Base-by-base conservation (phyloP, 2,888 invertebrate genomes). In the Alviniconcha strummeri region DNA sequence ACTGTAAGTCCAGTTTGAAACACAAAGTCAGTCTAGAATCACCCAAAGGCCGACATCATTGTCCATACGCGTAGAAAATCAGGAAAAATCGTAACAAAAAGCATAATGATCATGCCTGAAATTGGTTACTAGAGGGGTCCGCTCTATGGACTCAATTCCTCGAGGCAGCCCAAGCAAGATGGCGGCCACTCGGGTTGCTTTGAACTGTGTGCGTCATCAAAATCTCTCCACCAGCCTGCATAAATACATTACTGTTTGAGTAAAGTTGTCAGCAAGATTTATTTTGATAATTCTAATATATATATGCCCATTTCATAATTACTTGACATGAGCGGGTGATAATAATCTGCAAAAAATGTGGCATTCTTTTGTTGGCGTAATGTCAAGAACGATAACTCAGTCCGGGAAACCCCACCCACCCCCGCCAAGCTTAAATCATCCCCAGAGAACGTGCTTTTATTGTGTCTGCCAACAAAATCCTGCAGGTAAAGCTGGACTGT, bases 81-180 rank as follows among this genome's bases (percentile, higher is more conserved):
- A 90, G 84, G 88, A 89, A 91, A 90, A 89, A 89, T 89, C 89
- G 88, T 88, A 90, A 90, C 91, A 92, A 92, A 92, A 92, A 92
- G 91, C 92, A 92, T 92, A 91, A 92, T 92, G 92, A 92, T 90
- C 92, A 90, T 91, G 91, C 91, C 90, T 88, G 89, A 88, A 90
- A 92, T 91, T 91, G 87, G 87, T 85, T 87, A 86, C 90, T 89
- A 92, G 90, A 91, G 92, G 92, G 92, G 89, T 91, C 84, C 79
- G 78, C 80, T 85, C 87, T 87, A 91, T 91, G 89, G 89, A 84
- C 83, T 85, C 88, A 90, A 88, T 90, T 86, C 85, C 89, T 87
- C 89, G 89, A 87, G 86, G 86, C 84, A 87, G 88, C 88, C 89
- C 89, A 19, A 89, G 87, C 91, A 92, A 91, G 85, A 92, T 92